A percentile compares a stretch with the other conserved stretches of the same genome.
phyloP scores from a whole-genome alignment of 2,888 invertebrate species.

The Eristalis intricaria region DNA sequence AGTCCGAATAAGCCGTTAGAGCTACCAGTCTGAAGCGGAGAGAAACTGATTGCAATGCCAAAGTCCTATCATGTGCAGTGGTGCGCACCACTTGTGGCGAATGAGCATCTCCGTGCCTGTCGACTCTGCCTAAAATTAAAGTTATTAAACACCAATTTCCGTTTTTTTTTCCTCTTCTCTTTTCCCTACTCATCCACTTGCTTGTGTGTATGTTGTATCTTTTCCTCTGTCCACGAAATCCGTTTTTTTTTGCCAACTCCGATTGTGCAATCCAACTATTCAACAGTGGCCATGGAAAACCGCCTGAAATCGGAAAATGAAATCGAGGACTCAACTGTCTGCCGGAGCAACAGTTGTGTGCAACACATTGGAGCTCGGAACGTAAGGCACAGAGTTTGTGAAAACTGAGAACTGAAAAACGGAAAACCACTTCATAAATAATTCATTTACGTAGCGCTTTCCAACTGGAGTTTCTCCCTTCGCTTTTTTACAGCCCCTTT shows the following conservation, averaged over 20 bases:
- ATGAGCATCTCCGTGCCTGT: constrained; percentile 47
- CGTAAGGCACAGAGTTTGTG: constrained; percentile 52
- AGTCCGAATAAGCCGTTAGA: constrained; percentile 62
- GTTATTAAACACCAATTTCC: constrained; percentile 73
- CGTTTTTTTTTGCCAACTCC: constrained; percentile 8
- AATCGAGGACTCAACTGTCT: constrained; percentile 62
- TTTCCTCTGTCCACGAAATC: constrained; percentile 28
- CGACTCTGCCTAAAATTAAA: constrained; percentile 66
- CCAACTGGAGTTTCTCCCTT: constrained; percentile 63
- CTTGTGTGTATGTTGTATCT: constrained; percentile 18
- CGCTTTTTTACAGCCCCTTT: constrained; percentile 17
- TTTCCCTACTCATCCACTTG: not conserved
- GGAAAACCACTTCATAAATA: constrained; percentile 80
- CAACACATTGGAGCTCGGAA: constrained; percentile 63
- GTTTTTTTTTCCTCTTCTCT: constrained; percentile 26
- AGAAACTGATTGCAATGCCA: constrained; percentile 65
- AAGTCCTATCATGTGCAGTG: constrained; percentile 67
- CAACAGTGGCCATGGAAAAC: constrained; percentile 57
- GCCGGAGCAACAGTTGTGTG: constrained; percentile 67
- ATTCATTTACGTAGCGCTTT: constrained; percentile 78
- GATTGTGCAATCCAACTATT: constrained; percentile 39
- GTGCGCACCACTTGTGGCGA: constrained; percentile 64
- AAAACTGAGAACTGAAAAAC: constrained; percentile 72
- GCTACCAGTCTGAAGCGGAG: constrained; percentile 53
- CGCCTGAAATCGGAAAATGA: constrained; percentile 65